Evolutionary conservation across 92 coral and sea anemone species (phyloP).

Genomic region (Scolanthus callimorphus): DNA sequence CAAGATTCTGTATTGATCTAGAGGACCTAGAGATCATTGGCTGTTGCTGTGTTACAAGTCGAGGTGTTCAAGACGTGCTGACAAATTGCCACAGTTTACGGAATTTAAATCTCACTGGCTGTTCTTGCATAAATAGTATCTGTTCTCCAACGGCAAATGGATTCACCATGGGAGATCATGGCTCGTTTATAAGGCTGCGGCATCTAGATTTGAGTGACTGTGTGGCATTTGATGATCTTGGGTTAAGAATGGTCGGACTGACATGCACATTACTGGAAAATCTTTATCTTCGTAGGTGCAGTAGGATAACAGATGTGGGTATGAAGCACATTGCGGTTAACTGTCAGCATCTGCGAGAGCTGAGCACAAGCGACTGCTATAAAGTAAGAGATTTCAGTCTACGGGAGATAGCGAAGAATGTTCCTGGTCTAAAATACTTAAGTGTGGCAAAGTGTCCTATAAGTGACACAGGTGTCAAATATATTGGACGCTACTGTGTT

Average conservation of each 20-base stretch:
- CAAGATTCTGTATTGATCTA: slow-evolving; percentile 87
- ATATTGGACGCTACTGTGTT: slow-evolving; percentile 91
- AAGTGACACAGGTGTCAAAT: slow-evolving; percentile 91
- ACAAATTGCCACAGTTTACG: slow-evolving; percentile 62
- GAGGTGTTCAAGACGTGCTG: slow-evolving; percentile 85
- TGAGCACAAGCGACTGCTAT: slow-evolving; percentile 94
- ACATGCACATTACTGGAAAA: slow-evolving; percentile 81
- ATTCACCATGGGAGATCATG: slow-evolving; percentile 69
- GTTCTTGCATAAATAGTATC: slow-evolving; percentile 87
- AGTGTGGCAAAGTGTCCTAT: slow-evolving; percentile 96
- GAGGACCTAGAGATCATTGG: slow-evolving; percentile 78
- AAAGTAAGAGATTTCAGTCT: slow-evolving; percentile 94
- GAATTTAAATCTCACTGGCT: slow-evolving; percentile 71
- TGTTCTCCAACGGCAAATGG: slow-evolving; percentile 77
- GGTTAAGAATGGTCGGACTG: slow-evolving; percentile 79
- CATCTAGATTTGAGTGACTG: slow-evolving; percentile 94
- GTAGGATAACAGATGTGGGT: slow-evolving; percentile 90
- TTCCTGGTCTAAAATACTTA: slow-evolving; percentile 76
- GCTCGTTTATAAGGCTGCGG: slow-evolving; percentile 60
- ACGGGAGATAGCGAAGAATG: slow-evolving; percentile 77
- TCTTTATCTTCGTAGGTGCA: slow-evolving; percentile 87
- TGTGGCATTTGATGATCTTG: slow-evolving; percentile 97
- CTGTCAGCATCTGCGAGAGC: slow-evolving; percentile 73
- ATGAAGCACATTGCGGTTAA: slow-evolving; percentile 88
- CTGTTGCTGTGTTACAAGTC: slow-evolving; percentile 90